phyloP scores from a whole-genome alignment of 2,113 vertebrate genomes.

The Ctenodactylus gundi region DNA sequence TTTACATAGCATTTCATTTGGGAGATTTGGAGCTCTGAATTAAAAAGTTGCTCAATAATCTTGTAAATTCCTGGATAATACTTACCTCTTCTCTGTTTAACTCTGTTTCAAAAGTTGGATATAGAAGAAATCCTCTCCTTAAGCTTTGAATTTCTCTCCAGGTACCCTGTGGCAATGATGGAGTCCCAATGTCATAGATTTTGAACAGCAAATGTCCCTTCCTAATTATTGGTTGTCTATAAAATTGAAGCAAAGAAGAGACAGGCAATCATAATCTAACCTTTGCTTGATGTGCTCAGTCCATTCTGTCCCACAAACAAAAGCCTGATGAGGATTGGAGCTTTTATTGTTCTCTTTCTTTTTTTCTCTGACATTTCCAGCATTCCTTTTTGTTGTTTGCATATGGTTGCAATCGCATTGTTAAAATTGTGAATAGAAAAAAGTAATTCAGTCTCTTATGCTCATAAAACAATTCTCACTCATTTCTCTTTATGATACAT shows the following conservation, averaged over 20 bases:
- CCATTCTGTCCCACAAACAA: not conserved
- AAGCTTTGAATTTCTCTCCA: not conserved
- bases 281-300: not conserved
- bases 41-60: not conserved
- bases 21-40: not conserved
- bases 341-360: not conserved
- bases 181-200: not conserved
- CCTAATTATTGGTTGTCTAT: not conserved
- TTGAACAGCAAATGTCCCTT: not conserved
- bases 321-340: not conserved
- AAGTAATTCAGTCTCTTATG: not conserved
- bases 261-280: not conserved
- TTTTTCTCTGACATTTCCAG: not conserved
- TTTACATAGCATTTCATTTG: not conserved
- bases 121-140: not conserved
- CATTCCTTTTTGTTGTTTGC: not conserved
- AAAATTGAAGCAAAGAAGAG: not conserved
- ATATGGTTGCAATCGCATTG: not conserved
- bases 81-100: too few relatives aligned
- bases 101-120: too few relatives aligned
- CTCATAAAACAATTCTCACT: constrained; percentile 21
- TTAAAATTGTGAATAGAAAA: not conserved
- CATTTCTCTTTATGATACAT: not conserved
- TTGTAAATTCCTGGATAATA: not conserved
- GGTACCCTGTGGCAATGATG: not conserved